Base-by-base conservation (phyloP, 1,140 invertebrate genomes). In the Zaprionus camerounensis region DNA sequence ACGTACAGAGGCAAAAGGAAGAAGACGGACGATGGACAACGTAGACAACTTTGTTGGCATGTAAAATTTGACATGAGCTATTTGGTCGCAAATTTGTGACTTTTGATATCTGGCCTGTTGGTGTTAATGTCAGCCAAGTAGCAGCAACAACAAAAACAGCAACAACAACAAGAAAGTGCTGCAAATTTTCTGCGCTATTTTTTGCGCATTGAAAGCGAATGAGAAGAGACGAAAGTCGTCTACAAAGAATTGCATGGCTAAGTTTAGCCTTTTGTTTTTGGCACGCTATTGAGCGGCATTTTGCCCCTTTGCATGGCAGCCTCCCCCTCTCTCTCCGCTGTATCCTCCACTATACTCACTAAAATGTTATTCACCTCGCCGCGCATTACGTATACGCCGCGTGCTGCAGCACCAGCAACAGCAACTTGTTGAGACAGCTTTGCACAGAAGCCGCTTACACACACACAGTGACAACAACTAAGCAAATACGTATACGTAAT, bases 181-280 rank as follows among this genome's bases (percentile, higher is more conserved):
- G 66, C 81, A 65, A 68, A 83, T 83, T 46, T 46, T 66, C 77
- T 81, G 46, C 68, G 84, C 84, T 88, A 87, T 87, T 87, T 88
- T 73, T 81, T 81, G 62, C 78, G 77, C 83, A 86, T 83, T 81
- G 83, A 81, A 81, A 79, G 76, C 53, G 68, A 79, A 79, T 71
- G 71, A 38, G 49, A 36, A 38, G 49, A 36, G 51, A 62, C 51
- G 36, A 28, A 58, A 57, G 44, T 44, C 22, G 44, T 62, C 68
- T 67, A 46, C 57, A 46, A 46, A 20, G 62, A 80, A 77, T 78
- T 84, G 84, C 85, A 90, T 90, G 85, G 85, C 85, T 88, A 88
- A 88, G 85, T 88, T 88, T 88, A 88, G 85, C 85, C 85, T 88
- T 90, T 88, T 88, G 81, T 88, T 87, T 78, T 88, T 90, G 85